phyloP scores from a whole-genome alignment of 1,140 invertebrate species.

The Eupristina koningsbergeri region DNA sequence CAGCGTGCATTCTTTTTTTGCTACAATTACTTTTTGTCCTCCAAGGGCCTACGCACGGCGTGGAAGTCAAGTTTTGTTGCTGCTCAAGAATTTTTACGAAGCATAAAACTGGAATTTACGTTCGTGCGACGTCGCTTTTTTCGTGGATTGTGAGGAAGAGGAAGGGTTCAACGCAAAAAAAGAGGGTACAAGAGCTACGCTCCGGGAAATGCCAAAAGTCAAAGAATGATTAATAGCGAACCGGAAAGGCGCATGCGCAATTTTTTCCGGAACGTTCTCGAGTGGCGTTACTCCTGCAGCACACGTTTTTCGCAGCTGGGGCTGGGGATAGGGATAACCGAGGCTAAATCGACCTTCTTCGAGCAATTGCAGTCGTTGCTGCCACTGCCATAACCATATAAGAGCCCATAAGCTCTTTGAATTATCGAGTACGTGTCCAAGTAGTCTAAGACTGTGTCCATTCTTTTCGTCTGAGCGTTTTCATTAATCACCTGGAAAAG shows the following conservation, averaged over 20 bases:
- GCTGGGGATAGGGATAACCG: background rate
- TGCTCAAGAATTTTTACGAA: background rate
- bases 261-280: constrained; percentile 13
- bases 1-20: background rate
- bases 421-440: constrained; percentile 41
- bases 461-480: background rate
- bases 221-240: constrained; percentile 22
- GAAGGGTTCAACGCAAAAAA: background rate
- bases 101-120: constrained; percentile 31
- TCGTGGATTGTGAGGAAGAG: background rate
- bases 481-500: background rate
- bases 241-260: background rate
- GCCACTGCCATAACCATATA: background rate
- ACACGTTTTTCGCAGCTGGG: constrained; percentile 33
- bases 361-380: background rate
- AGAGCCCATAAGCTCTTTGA: background rate
- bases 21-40: background rate
- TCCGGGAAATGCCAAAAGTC: background rate
- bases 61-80: constrained; percentile 8
- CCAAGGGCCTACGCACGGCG: background rate
- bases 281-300: background rate
- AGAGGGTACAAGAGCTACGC: background rate
- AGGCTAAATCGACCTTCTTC: background rate
- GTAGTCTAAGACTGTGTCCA: background rate
- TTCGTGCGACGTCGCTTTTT: constrained; percentile 12